phyloP scores from a whole-genome alignment of 2,888 invertebrate genomes.

The Drosophila limbata region DNA sequence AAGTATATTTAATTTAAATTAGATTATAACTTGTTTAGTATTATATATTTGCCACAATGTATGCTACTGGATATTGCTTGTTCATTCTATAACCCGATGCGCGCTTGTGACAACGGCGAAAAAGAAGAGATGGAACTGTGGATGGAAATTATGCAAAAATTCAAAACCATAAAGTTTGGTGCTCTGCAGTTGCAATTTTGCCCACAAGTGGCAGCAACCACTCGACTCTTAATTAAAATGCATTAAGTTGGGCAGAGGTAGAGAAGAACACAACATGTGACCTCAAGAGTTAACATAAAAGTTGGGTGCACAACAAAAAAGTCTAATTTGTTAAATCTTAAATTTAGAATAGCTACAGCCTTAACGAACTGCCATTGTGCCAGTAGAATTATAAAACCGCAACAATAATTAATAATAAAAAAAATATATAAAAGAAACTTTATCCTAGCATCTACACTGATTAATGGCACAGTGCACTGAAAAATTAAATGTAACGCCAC shows the following conservation, averaged over 20 bases:
- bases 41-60: background rate
- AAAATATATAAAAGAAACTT: conserved; percentile 4
- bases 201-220: conserved; percentile 20
- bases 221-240: conserved; percentile 66
- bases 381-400: background rate
- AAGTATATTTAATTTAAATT: background rate
- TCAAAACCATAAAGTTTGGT: conserved; percentile 61
- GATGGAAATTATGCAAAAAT: conserved; percentile 67
- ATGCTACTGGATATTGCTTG: background rate
- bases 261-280: conserved; percentile 49
- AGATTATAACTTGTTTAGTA: background rate
- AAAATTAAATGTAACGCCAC: conserved; percentile 60
- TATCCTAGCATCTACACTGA: conserved; percentile 42
- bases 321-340: conserved; percentile 52
- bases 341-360: conserved; percentile 34
- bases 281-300: conserved; percentile 64
- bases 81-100: conserved; percentile 14
- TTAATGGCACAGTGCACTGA: conserved; percentile 50
- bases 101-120: background rate
- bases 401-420: conserved; percentile 6
- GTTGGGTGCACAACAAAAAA: conserved; percentile 27
- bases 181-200: conserved; percentile 33
- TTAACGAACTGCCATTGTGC: conserved; percentile 49
- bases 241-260: conserved; percentile 55
- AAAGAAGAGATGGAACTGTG: background rate